Evolutionary conservation across 1,140 invertebrate species (phyloP).

Genomic region (Steinernema khuongi): DNA sequence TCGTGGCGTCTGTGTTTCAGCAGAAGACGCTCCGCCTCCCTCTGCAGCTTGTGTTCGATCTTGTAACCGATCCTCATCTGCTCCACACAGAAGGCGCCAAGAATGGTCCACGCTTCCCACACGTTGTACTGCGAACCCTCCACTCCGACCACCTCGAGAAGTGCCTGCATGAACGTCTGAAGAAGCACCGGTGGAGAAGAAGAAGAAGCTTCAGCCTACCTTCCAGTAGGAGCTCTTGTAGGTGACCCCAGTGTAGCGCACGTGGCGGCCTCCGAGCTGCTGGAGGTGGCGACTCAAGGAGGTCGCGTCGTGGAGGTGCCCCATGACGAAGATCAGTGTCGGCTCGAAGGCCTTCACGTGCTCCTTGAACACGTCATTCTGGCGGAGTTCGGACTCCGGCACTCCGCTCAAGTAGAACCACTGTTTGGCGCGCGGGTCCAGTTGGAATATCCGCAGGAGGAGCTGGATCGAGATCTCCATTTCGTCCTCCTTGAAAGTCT

Average conservation of each 20-base stretch:
- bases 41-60: slow-evolving; percentile 44
- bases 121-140: slow-evolving; percentile 33
- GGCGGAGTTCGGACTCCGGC: slow-evolving; percentile 31
- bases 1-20: not conserved
- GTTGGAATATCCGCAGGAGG: slow-evolving; percentile 39
- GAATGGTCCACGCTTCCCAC: slow-evolving; percentile 40
- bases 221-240: slow-evolving; percentile 46
- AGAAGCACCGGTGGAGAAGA: not conserved
- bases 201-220: slow-evolving; percentile 19
- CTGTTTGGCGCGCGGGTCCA: slow-evolving; percentile 37
- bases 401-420: slow-evolving; percentile 31
- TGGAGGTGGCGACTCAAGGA: slow-evolving; percentile 46
- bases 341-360: slow-evolving; percentile 49
- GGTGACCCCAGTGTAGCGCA: slow-evolving; percentile 44
- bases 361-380: slow-evolving; percentile 34
- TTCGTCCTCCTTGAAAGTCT: slow-evolving; percentile 43
- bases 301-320: slow-evolving; percentile 44
- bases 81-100: slow-evolving; percentile 49
- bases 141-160: slow-evolving; percentile 31
- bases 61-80: slow-evolving; percentile 52
- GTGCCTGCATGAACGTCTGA: slow-evolving; percentile 34
- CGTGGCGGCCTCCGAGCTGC: slow-evolving; percentile 46
- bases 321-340: slow-evolving; percentile 45
- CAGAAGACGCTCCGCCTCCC: slow-evolving; percentile 40
- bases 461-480: slow-evolving; percentile 41